Percentiles rank a stretch among this genome's conserved stretches.
Conservation (phyloP, 1,140 invertebrate genomes). For the Dendroctonus ponderosae region DNA sequence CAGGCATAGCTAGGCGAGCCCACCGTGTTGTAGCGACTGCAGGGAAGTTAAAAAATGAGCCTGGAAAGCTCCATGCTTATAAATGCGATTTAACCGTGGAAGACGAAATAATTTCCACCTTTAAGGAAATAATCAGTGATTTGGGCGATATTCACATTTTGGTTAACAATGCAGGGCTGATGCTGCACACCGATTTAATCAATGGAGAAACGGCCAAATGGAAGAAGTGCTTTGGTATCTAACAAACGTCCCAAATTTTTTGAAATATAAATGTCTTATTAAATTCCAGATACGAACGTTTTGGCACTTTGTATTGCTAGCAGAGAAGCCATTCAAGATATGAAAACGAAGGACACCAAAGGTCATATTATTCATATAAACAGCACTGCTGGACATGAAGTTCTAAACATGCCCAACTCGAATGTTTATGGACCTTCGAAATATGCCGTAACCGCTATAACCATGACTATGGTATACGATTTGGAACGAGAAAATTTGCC, state of each 20-base stretch:
- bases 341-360: conserved; percentile 59
- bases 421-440: conserved; percentile 58
- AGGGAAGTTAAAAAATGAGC: conserved; percentile 62
- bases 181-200: conserved; percentile 36
- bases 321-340: conserved; percentile 59
- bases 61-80: conserved; percentile 59
- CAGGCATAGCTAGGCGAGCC: conserved; percentile 66
- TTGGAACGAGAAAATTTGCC: conserved; percentile 45
- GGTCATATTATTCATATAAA: conserved; percentile 69
- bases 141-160: conserved; percentile 65
- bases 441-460: conserved; percentile 56
- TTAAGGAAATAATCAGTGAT: conserved; percentile 58
- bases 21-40: conserved; percentile 69
- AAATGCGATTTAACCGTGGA: conserved; percentile 64
- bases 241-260: neutral
- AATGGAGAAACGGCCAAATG: conserved; percentile 34
- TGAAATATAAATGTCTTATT: neutral
- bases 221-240: conserved; percentile 21
- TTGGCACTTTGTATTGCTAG: conserved; percentile 66
- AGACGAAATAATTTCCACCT: conserved; percentile 61
- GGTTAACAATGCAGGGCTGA: conserved; percentile 66
- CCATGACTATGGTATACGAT: conserved; percentile 56
- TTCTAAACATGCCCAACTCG: conserved; percentile 21
- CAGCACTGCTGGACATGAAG: conserved; percentile 51
- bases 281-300: conserved; percentile 31